Percentiles rank a stretch among this genome's conserved stretches.
These are phyloP conservation scores for rabbit (Oryctolagus cuniculus) DNA, from an alignment of 2,113 vertebrate species.

Conservation along the genomic window mOryCun1.1 NC_091437.1:40199001-40199500, in stretches of 20 bases:
- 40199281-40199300: neutral
- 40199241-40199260: neutral
- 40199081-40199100: slow-evolving; percentile 46
- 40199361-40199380: neutral
- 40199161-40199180: slow-evolving; percentile 39
- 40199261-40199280: neutral
- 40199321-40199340: neutral
- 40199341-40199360: neutral
- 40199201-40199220: neutral
- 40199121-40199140: neutral
- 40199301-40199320: neutral
- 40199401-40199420: neutral
- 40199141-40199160: slow-evolving; percentile 34
- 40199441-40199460: neutral
- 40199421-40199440: neutral
- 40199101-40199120: neutral
- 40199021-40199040: slow-evolving; percentile 74
- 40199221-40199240: neutral
- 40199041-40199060: slow-evolving; percentile 60
- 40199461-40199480: neutral
- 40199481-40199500: neutral
- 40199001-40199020: slow-evolving; percentile 82
- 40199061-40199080: slow-evolving; percentile 68
- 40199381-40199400: neutral
- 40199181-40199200: neutral